These are phyloP conservation scores for Limonius californicus DNA, from an alignment of 1,140 invertebrate species.

Conservation along the genomic window DNA sequence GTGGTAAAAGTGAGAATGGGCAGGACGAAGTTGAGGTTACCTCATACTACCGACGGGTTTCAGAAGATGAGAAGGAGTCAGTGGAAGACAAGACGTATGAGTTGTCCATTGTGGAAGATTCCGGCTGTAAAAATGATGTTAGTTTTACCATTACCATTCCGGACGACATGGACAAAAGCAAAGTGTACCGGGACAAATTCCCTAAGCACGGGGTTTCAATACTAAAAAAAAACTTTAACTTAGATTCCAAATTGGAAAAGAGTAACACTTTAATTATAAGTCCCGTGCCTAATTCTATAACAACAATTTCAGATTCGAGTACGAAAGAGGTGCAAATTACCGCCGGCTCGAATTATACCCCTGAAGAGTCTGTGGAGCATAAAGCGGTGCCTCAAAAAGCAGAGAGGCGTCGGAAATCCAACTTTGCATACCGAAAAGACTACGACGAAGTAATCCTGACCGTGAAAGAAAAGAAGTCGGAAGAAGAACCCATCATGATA, in stretches of 20 bases:
- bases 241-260: constrained; percentile 29
- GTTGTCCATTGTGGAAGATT: constrained; percentile 40
- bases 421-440: constrained; percentile 41
- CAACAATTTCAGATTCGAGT: constrained; percentile 36
- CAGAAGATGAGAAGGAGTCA: constrained; percentile 18
- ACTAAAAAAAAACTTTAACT: constrained; percentile 39
- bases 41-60: constrained; percentile 3
- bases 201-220: constrained; percentile 42
- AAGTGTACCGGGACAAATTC: constrained; percentile 27
- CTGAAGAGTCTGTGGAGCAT: constrained; percentile 7
- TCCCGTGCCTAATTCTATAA: constrained; percentile 22
- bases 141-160: constrained; percentile 21
- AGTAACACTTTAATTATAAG: constrained; percentile 20
- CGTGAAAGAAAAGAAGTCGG: not conserved
- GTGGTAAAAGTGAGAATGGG: not conserved
- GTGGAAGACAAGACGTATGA: constrained; percentile 38
- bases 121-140: constrained; percentile 35
- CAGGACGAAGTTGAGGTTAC: no score
- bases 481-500: no score
- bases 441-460: constrained; percentile 39
- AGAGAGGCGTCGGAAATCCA: constrained; percentile 42
- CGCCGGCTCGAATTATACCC: constrained; percentile 3
- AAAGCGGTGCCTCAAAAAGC: constrained; percentile 15
- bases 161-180: constrained; percentile 14
- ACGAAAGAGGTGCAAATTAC: constrained; percentile 31